Conservation (phyloP, 2,888 invertebrate species). For the Orthosia gothica region DNA sequence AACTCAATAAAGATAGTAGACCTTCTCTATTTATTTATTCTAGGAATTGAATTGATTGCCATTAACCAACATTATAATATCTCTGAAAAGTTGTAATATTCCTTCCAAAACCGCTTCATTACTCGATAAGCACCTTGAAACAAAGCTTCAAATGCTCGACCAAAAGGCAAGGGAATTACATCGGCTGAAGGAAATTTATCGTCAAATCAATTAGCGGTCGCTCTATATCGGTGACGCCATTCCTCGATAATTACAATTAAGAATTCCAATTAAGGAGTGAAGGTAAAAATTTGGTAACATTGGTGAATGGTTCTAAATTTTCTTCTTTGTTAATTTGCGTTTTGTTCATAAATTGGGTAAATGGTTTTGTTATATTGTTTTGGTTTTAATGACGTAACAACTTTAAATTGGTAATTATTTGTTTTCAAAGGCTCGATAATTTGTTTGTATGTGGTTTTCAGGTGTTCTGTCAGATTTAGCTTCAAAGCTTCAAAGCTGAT, state of each 20-base stretch:
- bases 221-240: constrained; percentile 56
- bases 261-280: constrained; percentile 62
- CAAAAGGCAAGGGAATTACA: constrained; percentile 45
- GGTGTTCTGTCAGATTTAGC: not conserved
- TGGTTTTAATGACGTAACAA: constrained; percentile 14
- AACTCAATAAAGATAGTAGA: too few relatives aligned
- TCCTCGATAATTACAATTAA: constrained; percentile 66
- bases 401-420: constrained; percentile 7
- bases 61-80: too few relatives aligned
- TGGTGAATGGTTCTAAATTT: constrained; percentile 4
- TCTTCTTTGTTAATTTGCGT: constrained; percentile 28
- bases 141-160: constrained; percentile 1
- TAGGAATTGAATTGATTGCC: too few relatives aligned
- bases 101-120: not conserved
- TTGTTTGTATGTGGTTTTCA: not conserved
- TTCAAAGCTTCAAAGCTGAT: too few relatives aligned
- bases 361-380: constrained; percentile 16
- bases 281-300: constrained; percentile 53
- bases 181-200: constrained; percentile 66
- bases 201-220: constrained; percentile 67
- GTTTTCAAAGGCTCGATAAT: constrained; percentile 19
- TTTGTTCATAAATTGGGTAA: constrained; percentile 7
- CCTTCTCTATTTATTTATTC: too few relatives aligned
- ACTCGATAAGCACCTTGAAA: constrained; percentile 8
- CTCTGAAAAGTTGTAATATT: too few relatives aligned